These are phyloP conservation scores for Torymus tubicola DNA, from an alignment of 2,888 invertebrate species.

Conservation along the genomic window DNA sequence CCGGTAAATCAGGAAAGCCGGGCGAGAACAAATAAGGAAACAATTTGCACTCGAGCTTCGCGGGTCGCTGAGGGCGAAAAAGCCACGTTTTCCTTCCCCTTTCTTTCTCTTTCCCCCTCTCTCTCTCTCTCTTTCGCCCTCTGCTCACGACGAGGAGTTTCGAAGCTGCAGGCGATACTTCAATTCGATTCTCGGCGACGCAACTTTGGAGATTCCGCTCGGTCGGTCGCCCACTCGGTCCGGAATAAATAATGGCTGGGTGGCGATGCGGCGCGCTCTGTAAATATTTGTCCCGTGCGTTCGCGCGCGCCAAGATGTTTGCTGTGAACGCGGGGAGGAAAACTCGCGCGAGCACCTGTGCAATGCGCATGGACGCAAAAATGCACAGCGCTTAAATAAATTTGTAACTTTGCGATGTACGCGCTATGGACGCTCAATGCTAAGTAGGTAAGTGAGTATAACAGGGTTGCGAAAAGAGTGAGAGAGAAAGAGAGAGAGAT, in stretches of 20 bases:
- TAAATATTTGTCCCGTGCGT: slow-evolving; percentile 31
- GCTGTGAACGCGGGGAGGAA: too few species aligned
- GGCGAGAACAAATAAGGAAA: slow-evolving; percentile 53
- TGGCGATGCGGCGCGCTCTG: neutral
- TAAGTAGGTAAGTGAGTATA: too few species aligned
- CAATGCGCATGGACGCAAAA: neutral
- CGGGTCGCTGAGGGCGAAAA: slow-evolving; percentile 34
- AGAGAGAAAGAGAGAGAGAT: too few species aligned
- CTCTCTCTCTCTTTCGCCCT: neutral
- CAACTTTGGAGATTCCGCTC: slow-evolving; percentile 41
- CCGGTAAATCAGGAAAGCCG: slow-evolving; percentile 13
- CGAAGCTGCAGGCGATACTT: slow-evolving; percentile 42
- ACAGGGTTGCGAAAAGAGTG: too few species aligned
- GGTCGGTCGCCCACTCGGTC: too few species aligned
- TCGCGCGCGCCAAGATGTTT: neutral
- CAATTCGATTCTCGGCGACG: slow-evolving; percentile 45
- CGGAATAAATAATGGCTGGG: slow-evolving; percentile 53
- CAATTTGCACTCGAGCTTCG: slow-evolving; percentile 51
- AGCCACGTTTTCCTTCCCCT: neutral
- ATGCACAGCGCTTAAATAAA: slow-evolving; percentile 45
- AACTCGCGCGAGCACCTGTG: too few species aligned
- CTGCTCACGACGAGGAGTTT: neutral
- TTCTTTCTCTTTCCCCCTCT: too few species aligned
- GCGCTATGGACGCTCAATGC: slow-evolving; percentile 25
- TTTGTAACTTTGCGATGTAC: slow-evolving; percentile 7